Base-by-base conservation (phyloP, 2,797 vertebrate species). In the Taenioides sp. region DNA sequence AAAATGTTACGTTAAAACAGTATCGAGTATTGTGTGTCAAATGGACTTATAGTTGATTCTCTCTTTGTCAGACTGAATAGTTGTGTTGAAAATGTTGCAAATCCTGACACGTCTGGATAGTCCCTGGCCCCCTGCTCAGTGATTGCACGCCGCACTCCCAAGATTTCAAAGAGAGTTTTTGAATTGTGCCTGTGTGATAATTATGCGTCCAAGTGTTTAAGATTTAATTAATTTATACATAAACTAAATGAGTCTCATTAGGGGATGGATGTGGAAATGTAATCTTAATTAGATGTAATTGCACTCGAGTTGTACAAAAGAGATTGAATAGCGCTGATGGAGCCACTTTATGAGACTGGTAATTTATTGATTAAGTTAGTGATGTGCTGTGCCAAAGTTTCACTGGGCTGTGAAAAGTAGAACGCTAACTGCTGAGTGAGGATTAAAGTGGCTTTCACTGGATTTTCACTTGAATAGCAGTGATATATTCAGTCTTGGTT, bases 181-280 rank as follows among this genome's bases (percentile, higher is more conserved):
- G 20, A 47, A 43, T 64, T 43, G 62, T 43, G 37, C 62, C 62
- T 47, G 7, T 43, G 62, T 43, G n/a, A 64, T 64, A 43, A 64
- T 64, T 67, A 25, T 43, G 34, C 23, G 61, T 50, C 7, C 18
- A 16, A 25, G 4, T 61, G 64, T 67, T 40, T 28, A 17, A 54
- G 12, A 10, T 66, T 65, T 28, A 34, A 58, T 66, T 7, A 16
- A 65, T 65, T 25, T 50, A 49, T 65, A 27, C 64, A 49, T 50
- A 65, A 49, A 65, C 64, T 28, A 27, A 65, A 65, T 49, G 47
- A 50, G 64, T 23, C 64, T 50, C 23, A 17, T 65, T 65, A 65
- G 43, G 12, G 62, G 37, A 43, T 23, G 62, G 62, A 64, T 65
- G 64, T 50, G 47, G 64, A 65, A 65, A 50, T 31, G 27, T 67